Evolutionary conservation across 2,113 vertebrate genomes (phyloP), one percentile per base, ranked within the genome.

Genomic region (Microcebus tavaratra): DNA sequence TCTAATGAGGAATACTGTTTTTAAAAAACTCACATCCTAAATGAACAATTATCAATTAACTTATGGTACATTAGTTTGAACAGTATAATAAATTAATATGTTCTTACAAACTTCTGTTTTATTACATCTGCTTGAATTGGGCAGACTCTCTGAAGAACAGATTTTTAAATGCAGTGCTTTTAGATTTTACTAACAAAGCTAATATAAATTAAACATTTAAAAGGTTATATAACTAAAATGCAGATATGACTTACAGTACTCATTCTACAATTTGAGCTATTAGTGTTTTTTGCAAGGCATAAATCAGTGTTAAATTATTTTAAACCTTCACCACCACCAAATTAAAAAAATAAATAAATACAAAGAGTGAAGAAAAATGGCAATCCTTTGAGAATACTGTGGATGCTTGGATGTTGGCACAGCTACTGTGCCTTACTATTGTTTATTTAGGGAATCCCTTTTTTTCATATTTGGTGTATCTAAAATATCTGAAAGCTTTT

Each of bases 291-390:
- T 29, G 2, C 82, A 34, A 55, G 11, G 18, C 6, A 61, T 53
- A 93, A 85, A 50, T 68, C 53, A 75, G 21, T 45, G 67, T 89
- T 92, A 70, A 90, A 27, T 93, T 72, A 61, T 55, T 96, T 84
- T 73, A 84, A 65, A 27, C 84, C 21, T 20, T 88, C 65, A 55
- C 10, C 23, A 45, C 21, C 36, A 42, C 21, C 7, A 63, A 91
- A 23, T 42, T 18, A 57, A 81, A 86, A 42, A 75, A 5, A 31
- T 34, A n/a, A 39, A 34, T 53, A 48, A 45, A 63, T 48, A 53
- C 34, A 39, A 70, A 39, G n/a, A 61, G 25, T 50, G 55, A 50
- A 85, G 39, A 3, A n/a, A 2, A 59, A 48, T 39, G 11, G 4
- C 5, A 5, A 4, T 31, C 31, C 4, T 90, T 70, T 84, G 36